Percentiles rank a stretch among this genome's conserved stretches.
Evolutionary conservation across 2,888 invertebrate genomes (phyloP).

Genomic region (Drosophila borborema): DNA sequence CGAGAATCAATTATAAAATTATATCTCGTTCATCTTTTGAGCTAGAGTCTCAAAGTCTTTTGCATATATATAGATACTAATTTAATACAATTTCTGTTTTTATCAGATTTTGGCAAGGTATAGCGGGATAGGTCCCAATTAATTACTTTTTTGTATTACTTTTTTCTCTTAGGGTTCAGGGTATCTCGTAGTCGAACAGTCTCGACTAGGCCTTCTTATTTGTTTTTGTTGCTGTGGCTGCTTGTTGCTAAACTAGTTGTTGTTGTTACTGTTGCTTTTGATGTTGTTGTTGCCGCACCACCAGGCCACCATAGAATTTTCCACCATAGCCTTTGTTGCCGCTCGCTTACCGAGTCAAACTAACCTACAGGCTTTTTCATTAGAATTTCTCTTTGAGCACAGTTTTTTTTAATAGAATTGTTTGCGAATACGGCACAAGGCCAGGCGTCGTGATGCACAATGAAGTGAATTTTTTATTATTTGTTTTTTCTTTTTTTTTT

Average conservation of each 20-base stretch:
- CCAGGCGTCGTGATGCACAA: constrained; percentile 28
- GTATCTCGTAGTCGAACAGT: no score
- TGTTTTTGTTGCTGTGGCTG: constrained; percentile 21
- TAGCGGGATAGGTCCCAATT: no score
- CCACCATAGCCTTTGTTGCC: constrained; percentile 57
- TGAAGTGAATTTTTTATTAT: constrained; percentile 26
- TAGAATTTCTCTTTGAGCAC: constrained; percentile 51
- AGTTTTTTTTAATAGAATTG: constrained; percentile 60
- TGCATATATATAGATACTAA: no score
- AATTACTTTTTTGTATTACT: no score
- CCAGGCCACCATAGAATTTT: constrained; percentile 25
- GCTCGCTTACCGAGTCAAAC: constrained; percentile 51
- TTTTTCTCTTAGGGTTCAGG: no score
- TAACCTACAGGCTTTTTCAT: constrained; percentile 77
- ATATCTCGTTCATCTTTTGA: no score
- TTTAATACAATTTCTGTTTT: no score
- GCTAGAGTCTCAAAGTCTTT: no score
- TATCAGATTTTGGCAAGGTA: no score
- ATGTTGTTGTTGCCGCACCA: constrained; percentile 19
- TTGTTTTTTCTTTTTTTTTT: no score
- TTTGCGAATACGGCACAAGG: constrained; percentile 70
- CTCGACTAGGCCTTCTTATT: no score
- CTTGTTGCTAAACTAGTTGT: constrained; percentile 9
- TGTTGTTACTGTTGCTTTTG: constrained; percentile 23
- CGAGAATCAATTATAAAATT: no score